Percentiles rank a stretch among this genome's conserved stretches.
Evolutionary conservation across 2,113 vertebrate genomes (phyloP).

Genomic region (Callithrix jacchus): DNA sequence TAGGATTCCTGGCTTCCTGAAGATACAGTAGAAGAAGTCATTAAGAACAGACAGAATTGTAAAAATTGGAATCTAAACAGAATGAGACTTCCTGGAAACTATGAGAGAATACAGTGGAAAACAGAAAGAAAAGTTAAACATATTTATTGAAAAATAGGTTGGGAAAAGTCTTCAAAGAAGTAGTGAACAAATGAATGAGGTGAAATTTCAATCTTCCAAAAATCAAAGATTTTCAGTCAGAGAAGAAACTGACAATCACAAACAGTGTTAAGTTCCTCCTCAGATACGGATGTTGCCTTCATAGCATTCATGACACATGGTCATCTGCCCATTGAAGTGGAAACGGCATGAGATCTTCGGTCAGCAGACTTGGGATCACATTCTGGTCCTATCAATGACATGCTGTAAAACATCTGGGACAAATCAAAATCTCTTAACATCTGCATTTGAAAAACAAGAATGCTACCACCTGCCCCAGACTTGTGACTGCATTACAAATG

Average conservation of each 20-base stretch:
- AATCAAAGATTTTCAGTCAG: slow-evolving; percentile 45
- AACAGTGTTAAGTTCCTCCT: slow-evolving; percentile 28
- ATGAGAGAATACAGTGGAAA: not conserved
- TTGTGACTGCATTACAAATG: slow-evolving; percentile 26
- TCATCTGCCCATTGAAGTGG: slow-evolving; percentile 52
- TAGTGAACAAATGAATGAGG: not conserved
- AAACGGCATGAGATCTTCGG: slow-evolving; percentile 23
- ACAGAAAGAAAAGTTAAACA: not conserved
- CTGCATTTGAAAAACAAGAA: slow-evolving; percentile 30
- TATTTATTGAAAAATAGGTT: not conserved
- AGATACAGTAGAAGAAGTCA: not conserved
- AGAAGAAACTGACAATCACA: not conserved
- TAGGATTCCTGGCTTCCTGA: not conserved
- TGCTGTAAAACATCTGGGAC: not conserved
- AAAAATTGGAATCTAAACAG: not conserved
- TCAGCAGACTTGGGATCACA: slow-evolving; percentile 44
- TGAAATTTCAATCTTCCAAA: slow-evolving; percentile 12
- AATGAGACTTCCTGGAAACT: slow-evolving; percentile 22
- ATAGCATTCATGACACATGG: slow-evolving; percentile 46
- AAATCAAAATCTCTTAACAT: slow-evolving; percentile 31
- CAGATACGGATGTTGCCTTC: not conserved
- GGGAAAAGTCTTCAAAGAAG: slow-evolving; percentile 8
- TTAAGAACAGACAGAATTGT: not conserved
- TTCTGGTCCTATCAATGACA: not conserved
- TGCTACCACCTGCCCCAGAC: not conserved